Percentiles rank a stretch among this genome's conserved stretches.
Evolutionary conservation across 2,888 invertebrate species (phyloP).

Genomic region (Amiota minor): DNA sequence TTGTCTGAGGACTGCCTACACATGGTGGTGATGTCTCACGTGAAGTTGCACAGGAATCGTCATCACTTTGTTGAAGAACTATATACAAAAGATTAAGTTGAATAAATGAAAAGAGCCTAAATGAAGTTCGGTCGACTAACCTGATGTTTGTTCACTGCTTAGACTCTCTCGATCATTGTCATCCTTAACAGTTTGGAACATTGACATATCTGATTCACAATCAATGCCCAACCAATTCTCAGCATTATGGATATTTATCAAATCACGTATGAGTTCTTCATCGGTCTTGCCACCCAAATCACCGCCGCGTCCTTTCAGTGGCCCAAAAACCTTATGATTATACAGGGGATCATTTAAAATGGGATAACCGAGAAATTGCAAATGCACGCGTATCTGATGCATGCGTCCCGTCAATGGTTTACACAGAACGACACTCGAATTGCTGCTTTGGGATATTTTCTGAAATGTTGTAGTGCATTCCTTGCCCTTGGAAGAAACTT

Average conservation of each 20-base stretch:
- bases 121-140: neutral
- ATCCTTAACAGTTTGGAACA: conserved; percentile 82
- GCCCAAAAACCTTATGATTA: conserved; percentile 96
- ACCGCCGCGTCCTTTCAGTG: conserved; percentile 89
- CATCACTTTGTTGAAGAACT: conserved; percentile 75
- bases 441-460: conserved; percentile 87
- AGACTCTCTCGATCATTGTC: conserved; percentile 74
- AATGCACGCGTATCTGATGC: conserved; percentile 98
- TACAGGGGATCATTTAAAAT: conserved; percentile 97
- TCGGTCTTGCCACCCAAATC: conserved; percentile 90
- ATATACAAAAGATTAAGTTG: neutral
- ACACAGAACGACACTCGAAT: conserved; percentile 94
- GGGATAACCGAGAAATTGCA: conserved; percentile 96
- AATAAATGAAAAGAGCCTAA: neutral
- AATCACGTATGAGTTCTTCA: conserved; percentile 87
- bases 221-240: conserved; percentile 94
- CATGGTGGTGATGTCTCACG: conserved; percentile 80
- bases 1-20: conserved; percentile 76
- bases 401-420: conserved; percentile 95
- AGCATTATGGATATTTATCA: conserved; percentile 92
- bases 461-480: conserved; percentile 93
- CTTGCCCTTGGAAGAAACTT: conserved; percentile 92
- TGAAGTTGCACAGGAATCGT: conserved; percentile 79
- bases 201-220: conserved; percentile 84
- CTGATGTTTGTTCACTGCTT: conserved; percentile 27